Percentiles rank a stretch among this genome's conserved stretches.
phyloP scores from a whole-genome alignment of 2,888 invertebrate species.

The Axea sp. region DNA sequence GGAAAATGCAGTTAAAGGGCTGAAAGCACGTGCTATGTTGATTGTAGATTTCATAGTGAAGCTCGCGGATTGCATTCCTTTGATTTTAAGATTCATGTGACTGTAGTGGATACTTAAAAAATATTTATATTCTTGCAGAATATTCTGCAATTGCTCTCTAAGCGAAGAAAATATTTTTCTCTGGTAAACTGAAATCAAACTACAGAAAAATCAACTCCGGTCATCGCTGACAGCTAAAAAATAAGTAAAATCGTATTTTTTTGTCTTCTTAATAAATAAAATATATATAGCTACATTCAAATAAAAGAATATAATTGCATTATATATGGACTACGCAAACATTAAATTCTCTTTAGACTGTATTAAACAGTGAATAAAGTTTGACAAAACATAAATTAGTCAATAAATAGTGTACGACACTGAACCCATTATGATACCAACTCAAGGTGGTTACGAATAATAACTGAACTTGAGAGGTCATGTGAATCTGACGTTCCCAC shows the following conservation, averaged over 20 bases:
- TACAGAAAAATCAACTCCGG: conserved; percentile 19
- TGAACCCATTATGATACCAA: conserved; percentile 75
- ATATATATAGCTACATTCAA: too few relatives aligned
- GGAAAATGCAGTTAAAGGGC: conserved; percentile 51
- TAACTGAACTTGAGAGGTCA: conserved; percentile 75
- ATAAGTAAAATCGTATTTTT: too few relatives aligned
- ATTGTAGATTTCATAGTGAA: conserved; percentile 67
- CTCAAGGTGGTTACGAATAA: conserved; percentile 72
- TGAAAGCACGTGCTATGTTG: conserved; percentile 43
- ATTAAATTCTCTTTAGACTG: too few relatives aligned
- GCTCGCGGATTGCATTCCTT: conserved; percentile 70
- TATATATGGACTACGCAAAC: too few relatives aligned
- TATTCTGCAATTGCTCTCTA: background rate
- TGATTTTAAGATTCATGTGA: conserved; percentile 70
- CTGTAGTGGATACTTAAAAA: conserved; percentile 67
- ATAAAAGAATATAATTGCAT: too few relatives aligned
- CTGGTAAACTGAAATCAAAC: conserved; percentile 32
- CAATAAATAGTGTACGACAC: conserved; percentile 73
- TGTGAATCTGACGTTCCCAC: conserved; percentile 77
- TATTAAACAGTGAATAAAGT: too few relatives aligned
- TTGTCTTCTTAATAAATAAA: background rate
- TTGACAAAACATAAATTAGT: conserved; percentile 55
- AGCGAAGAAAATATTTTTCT: background rate
- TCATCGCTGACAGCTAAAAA: conserved; percentile 8
- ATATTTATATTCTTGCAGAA: conserved; percentile 67